These are phyloP conservation scores for Spodoptera picta DNA, from an alignment of 2,888 invertebrate genomes.

Conservation along the genomic window DNA sequence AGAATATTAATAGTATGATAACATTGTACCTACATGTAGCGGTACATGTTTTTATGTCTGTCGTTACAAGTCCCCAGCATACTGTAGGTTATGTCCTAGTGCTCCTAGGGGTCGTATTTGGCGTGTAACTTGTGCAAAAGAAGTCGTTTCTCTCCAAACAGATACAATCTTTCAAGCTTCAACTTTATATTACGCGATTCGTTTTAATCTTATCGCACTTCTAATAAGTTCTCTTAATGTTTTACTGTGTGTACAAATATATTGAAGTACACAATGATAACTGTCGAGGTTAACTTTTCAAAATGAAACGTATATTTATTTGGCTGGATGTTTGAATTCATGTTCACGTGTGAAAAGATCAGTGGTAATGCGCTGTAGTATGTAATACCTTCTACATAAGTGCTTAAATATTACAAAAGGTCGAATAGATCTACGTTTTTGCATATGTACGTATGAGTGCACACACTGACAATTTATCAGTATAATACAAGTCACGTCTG, in stretches of 20 bases:
- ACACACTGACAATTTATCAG: too few species aligned
- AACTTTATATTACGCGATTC: conserved; percentile 30
- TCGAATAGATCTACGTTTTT: too few species aligned
- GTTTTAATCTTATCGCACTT: conserved; percentile 24
- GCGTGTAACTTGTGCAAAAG: conserved; percentile 40
- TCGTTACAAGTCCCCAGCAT: conserved; percentile 33
- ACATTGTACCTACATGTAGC: conserved; percentile 2
- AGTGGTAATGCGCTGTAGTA: too few species aligned
- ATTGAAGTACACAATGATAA: too few species aligned
- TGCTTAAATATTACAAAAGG: too few species aligned
- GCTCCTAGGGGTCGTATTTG: conserved; percentile 40
- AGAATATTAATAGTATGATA: conserved; percentile 21
- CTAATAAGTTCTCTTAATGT: conserved; percentile 33
- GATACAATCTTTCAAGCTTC: conserved; percentile 43
- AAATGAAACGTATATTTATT: too few species aligned
- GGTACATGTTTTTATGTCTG: conserved; percentile 10
- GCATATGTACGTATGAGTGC: too few species aligned
- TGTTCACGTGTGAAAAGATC: too few species aligned
- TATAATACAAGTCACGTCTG: too few species aligned
- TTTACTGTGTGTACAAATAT: background rate
- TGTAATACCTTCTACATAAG: too few species aligned
- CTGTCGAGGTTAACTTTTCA: too few species aligned
- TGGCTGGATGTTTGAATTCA: too few species aligned
- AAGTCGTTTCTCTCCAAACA: conserved; percentile 25
- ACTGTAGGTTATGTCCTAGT: conserved; percentile 26